Base-by-base conservation (phyloP, 2,797 vertebrate species). In the Macropus fuliginosus region DNA sequence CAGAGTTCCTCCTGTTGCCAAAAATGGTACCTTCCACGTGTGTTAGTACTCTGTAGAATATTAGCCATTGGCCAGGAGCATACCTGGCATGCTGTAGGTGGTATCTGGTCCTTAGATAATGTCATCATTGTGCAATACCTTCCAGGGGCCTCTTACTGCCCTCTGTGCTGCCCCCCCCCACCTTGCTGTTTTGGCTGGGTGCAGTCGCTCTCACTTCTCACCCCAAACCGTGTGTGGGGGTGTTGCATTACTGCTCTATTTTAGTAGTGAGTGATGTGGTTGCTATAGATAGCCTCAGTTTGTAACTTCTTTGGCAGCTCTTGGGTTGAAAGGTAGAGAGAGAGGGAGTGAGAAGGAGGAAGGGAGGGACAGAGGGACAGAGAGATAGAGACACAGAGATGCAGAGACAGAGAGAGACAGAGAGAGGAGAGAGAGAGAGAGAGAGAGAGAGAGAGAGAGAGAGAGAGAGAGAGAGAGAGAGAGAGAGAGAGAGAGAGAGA, bases 231-330 rank as follows among this genome's bases (percentile, higher is more conserved):
- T 55, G 46, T 55, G 50, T 92, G 40, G 94, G 54, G 94, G 93
- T 91, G 93, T 93, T 50, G 10, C 92, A 55, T n/a, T 93, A 91
- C 54, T 57, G 66, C 94, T 96, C 92, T 94, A 62, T 96, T 96
- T 97, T 81, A 91, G 95, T 29, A 89, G 89, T 95, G 96, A 97
- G 92, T 95, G 98, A 97, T 97, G 96, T 95, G 95, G 90, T 95
- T 96, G 97, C 97, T 97, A 97, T 97, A 97, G 97, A 96, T 97
- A 98, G 96, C 93, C 18, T 2, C 0, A 0, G 91, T 87, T 97
- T 93, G 81, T 89, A 98, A 97, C 92, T 92, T 96, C 96, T 91
- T 95, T 95, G 96, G 95, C 97, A 95, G 94, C 96, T 96, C 92
- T 93, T 46, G 46, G 95, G 94, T 97, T 97, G 97, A 97, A 98